phyloP scores from a whole-genome alignment of 2,888 invertebrate species.

The Pasiphila rectangulata region DNA sequence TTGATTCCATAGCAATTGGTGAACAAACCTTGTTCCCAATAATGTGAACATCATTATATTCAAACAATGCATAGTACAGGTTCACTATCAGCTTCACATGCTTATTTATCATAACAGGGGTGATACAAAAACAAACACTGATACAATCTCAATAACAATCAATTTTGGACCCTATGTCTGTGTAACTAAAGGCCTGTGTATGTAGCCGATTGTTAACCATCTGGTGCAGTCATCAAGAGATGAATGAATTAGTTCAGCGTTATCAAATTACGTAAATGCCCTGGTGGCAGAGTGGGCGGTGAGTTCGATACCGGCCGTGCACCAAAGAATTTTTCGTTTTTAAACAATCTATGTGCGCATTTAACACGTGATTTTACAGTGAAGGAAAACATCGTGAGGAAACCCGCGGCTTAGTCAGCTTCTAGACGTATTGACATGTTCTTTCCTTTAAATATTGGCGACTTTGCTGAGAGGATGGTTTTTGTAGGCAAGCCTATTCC shows the following conservation, averaged over 20 bases:
- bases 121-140: slow-evolving; percentile 40
- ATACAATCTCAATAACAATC: slow-evolving; percentile 16
- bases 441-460: too few relatives aligned
- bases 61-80: slow-evolving; percentile 49
- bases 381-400: too few relatives aligned
- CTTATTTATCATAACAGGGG: slow-evolving; percentile 50
- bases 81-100: slow-evolving; percentile 45
- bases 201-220: slow-evolving; percentile 1
- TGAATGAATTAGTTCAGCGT: slow-evolving; percentile 6
- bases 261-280: slow-evolving; percentile 1
- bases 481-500: too few relatives aligned
- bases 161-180: slow-evolving; percentile 13
- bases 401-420: too few relatives aligned
- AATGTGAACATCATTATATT: slow-evolving; percentile 44
- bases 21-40: slow-evolving; percentile 15
- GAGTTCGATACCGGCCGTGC: too few relatives aligned
- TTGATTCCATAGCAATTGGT: background rate
- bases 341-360: too few relatives aligned
- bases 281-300: too few relatives aligned
- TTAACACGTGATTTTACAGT: too few relatives aligned
- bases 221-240: slow-evolving; percentile 8
- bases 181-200: background rate
- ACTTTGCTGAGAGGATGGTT: too few relatives aligned
- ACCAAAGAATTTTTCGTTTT: too few relatives aligned
- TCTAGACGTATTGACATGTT: too few relatives aligned